Evolutionary conservation across 2,113 vertebrate genomes (phyloP), one percentile per base, ranked within the genome.

Genomic region (Oenanthe melanoleuca): DNA sequence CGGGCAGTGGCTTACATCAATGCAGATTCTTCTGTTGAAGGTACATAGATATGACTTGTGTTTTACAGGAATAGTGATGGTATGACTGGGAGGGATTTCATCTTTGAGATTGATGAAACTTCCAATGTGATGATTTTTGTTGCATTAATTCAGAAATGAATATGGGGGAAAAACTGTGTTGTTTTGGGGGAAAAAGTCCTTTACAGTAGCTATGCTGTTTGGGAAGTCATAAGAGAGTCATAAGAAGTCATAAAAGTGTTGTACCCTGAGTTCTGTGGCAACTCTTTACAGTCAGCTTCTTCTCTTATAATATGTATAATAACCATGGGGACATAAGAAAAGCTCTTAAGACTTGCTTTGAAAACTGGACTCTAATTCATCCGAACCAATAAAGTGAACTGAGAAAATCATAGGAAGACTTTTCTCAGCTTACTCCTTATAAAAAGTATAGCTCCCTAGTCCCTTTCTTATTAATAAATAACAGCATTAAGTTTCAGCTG

Each of bases 1-100:
- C 98, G 99, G 75, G 99, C 97, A 21, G 99, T 99, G 70, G 99
- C 99, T 61, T 99, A 99, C 75, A 98, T 99, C 93, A 99, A 99
- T 75, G 99, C 99, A 42, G 99, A 99, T 97, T 99, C 99, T 55
- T 98, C 99, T 24, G 97, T 99, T 2, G 99, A 99, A 98, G 99
- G 99, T 99, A 71, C 49, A 8, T 84, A 14, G 6, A 45, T 70
- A 25, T 78, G 14, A n/a, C 10, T 71, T 78, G 15, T 22, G 14
- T 70, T 95, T 66, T 88, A 12, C 14, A 52, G 59, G 8, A 55
- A 19, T 19, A 40, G 34, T 56, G 44, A 29, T 69, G 14, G 4
- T 78, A 45, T 77, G 29, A 34, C 38, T 34, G 13, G 10, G 38
- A 80, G 18, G 20, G 47, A 52, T 80, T 86, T 94, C 82, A 12